These are phyloP conservation scores for Oncorhynchus masou DNA, from an alignment of 2,113 vertebrate species.

Conservation along the genomic window DNA sequence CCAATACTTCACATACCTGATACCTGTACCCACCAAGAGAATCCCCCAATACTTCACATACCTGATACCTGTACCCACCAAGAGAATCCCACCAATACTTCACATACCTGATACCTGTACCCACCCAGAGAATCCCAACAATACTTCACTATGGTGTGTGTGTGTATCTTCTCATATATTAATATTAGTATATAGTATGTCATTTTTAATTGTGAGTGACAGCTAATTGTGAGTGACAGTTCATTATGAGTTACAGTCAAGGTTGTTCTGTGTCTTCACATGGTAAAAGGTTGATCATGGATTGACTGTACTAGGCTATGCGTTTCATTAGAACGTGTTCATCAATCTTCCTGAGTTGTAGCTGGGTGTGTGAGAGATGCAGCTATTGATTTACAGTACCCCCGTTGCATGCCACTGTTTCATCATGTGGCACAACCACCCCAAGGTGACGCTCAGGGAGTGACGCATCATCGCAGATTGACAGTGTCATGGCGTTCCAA, in stretches of 20 bases:
- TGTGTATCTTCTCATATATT: too few relatives aligned
- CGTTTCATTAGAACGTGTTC: not conserved
- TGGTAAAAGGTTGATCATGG: not conserved
- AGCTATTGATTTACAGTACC: not conserved
- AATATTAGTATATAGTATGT: too few relatives aligned
- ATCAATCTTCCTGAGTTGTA: not conserved
- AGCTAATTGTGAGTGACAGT: not conserved
- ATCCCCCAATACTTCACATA: too few relatives aligned
- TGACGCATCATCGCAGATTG: not conserved
- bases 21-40: not conserved
- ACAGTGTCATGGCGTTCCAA: slow-evolving; percentile 11
- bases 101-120: not conserved
- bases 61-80: not conserved
- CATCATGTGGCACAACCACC: not conserved
- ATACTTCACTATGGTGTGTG: too few relatives aligned
- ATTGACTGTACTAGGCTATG: not conserved
- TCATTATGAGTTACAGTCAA: not conserved
- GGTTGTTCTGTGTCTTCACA: not conserved
- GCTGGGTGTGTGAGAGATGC: not conserved
- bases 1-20: not conserved
- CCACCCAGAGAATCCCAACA: too few relatives aligned
- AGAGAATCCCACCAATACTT: too few relatives aligned
- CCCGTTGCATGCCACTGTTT: not conserved
- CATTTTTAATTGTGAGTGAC: not conserved
- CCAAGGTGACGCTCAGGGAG: not conserved